phyloP scores from a whole-genome alignment of 2,888 invertebrate genomes.

The Meteorus cinctellus region DNA sequence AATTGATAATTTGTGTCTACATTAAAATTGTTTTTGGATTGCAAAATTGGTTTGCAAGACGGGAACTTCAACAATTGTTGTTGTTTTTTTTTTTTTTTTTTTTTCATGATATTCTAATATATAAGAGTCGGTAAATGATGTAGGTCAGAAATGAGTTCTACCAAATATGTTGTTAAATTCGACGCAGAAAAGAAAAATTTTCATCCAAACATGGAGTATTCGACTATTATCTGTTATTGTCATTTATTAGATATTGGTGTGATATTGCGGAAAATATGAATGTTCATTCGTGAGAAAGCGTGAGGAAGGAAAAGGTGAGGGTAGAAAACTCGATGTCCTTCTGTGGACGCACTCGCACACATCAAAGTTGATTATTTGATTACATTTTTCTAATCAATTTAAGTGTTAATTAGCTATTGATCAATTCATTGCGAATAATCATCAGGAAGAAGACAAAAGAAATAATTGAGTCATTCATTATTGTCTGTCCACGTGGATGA shows the following conservation, averaged over 20 bases:
- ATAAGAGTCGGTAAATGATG: not conserved
- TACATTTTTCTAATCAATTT: not conserved
- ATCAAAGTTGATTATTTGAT: slow-evolving; percentile 5
- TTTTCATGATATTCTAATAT: too few species aligned
- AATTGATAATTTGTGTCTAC: too few species aligned
- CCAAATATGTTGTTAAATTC: not conserved
- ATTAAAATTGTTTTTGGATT: too few species aligned
- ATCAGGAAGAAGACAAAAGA: not conserved
- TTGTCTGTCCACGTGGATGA: not conserved
- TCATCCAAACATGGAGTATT: not conserved
- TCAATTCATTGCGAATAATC: slow-evolving; percentile 16
- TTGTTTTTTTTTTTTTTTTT: too few species aligned
- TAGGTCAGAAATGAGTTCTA: not conserved
- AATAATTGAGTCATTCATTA: not conserved
- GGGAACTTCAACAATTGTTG: too few species aligned
- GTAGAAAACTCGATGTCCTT: slow-evolving; percentile 9
- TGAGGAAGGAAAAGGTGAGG: not conserved
- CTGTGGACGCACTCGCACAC: not conserved
- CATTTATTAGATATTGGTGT: not conserved
- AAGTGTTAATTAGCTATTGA: slow-evolving; percentile 21
- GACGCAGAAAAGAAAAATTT: not conserved
- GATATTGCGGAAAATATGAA: not conserved
- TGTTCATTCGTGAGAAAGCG: not conserved
- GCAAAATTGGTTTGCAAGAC: too few species aligned
- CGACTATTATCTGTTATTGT: not conserved